phyloP scores from a whole-genome alignment of 30 jellyfish, hydroid and myxozoan genomes.

The Aurelia coerulea region DNA sequence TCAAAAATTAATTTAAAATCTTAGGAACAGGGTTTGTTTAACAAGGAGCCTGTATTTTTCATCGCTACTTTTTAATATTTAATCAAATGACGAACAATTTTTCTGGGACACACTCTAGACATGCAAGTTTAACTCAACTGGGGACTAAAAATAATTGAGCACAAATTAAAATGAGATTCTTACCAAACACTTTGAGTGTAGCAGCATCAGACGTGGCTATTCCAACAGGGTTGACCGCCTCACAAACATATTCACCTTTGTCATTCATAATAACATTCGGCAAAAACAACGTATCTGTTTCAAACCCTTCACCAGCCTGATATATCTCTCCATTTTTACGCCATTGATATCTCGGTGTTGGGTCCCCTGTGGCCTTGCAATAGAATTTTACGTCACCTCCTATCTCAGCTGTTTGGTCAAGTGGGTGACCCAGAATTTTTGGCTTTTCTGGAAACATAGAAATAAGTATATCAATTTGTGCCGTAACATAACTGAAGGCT shows the following conservation, averaged over 20 bases:
- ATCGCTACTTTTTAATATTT: too few relatives aligned
- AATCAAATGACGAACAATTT: too few relatives aligned
- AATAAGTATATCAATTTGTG: background rate
- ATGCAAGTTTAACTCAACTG: background rate
- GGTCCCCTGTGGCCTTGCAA: slow-evolving; percentile 68
- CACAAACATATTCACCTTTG: slow-evolving; percentile 68
- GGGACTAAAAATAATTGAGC: background rate
- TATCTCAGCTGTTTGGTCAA: slow-evolving; percentile 57
- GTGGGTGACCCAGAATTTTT: slow-evolving; percentile 39
- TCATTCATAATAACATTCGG: slow-evolving; percentile 52
- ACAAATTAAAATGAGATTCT: background rate
- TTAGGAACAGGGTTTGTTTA: too few relatives aligned
- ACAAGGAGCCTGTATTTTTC: too few relatives aligned
- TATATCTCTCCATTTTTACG: slow-evolving; percentile 52
- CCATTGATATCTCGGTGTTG: slow-evolving; percentile 78
- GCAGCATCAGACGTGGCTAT: slow-evolving; percentile 42
- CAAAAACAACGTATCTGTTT: slow-evolving; percentile 34
- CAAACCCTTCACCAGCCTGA: slow-evolving; percentile 64
- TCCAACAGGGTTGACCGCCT: slow-evolving; percentile 60
- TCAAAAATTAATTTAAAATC: too few relatives aligned
- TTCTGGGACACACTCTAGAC: background rate
- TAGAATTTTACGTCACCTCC: slow-evolving; percentile 57
- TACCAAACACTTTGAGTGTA: slow-evolving; percentile 65
- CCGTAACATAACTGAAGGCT: background rate
- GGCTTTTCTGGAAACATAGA: slow-evolving; percentile 32